Conservation (phyloP, 2,797 vertebrate genomes). For the Syngnathus acus region DNA sequence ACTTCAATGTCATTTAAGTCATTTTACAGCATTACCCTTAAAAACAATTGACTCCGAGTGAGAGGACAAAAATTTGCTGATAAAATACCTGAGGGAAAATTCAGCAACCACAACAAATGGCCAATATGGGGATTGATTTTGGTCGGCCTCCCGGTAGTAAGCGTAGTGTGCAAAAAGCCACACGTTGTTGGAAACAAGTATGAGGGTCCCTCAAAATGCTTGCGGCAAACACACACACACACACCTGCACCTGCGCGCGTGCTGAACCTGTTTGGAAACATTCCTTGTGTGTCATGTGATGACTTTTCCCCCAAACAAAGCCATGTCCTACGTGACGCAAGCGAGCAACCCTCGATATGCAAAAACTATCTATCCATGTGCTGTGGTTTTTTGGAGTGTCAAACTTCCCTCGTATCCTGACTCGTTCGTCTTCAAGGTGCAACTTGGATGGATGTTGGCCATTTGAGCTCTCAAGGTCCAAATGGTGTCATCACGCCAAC, state of each 20-base stretch:
- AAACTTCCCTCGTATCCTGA: too few species aligned
- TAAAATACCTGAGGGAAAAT: too few species aligned
- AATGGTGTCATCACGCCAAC: neutral
- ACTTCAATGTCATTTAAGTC: neutral
- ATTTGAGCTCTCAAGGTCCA: neutral
- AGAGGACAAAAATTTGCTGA: neutral
- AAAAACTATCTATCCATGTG: neutral
- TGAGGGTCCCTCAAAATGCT: too few species aligned
- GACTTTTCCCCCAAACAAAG: neutral
- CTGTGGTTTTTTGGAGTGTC: too few species aligned
- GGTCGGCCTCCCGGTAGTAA: too few species aligned
- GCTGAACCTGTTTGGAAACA: conserved; percentile 1
- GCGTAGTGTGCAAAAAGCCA: too few species aligned
- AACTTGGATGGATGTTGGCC: neutral
- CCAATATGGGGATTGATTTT: too few species aligned
- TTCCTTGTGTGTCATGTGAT: conserved; percentile 1
- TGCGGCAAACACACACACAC: too few species aligned
- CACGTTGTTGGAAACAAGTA: too few species aligned
- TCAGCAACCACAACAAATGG: too few species aligned
- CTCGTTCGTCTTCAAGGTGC: neutral
- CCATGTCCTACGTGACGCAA: neutral
- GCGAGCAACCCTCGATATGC: neutral
- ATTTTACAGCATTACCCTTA: neutral
- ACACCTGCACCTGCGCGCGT: neutral
- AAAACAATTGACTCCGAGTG: neutral